Percentiles rank a stretch among this genome's conserved stretches.
Evolutionary conservation across 2,797 vertebrate species (phyloP).

Genomic region (Argentina silus): DNA sequence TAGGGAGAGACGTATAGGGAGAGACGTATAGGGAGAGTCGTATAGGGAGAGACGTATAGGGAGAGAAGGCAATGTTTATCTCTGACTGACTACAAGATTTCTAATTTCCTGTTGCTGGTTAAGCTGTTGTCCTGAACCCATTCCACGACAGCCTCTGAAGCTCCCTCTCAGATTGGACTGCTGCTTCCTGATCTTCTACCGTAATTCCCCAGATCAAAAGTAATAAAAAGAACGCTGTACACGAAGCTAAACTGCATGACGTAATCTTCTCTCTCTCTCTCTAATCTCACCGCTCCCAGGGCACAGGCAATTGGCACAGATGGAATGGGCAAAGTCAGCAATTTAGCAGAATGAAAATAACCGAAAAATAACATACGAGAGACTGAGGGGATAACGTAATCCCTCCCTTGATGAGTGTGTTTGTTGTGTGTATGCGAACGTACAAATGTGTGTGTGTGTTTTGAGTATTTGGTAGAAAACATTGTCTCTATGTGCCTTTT

Average conservation of each 20-base stretch:
- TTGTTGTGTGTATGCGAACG: background rate
- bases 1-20: no score
- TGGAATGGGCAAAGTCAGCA: conserved; percentile 33
- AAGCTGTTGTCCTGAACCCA: conserved; percentile 9
- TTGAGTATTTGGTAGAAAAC: background rate
- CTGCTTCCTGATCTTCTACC: conserved; percentile 43
- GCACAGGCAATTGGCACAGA: conserved; percentile 40
- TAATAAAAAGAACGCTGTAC: conserved; percentile 64
- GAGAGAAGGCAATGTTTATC: background rate
- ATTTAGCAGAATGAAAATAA: conserved; percentile 8
- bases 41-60: no score
- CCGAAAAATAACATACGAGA: conserved; percentile 3
- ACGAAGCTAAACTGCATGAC: conserved; percentile 59
- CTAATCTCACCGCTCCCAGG: background rate
- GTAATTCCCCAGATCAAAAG: conserved; percentile 61
- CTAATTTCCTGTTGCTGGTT: conserved; percentile 12
- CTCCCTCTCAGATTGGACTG: conserved; percentile 23
- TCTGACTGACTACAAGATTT: background rate
- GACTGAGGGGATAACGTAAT: background rate
- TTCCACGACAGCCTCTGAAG: conserved; percentile 13
- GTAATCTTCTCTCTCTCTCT: conserved; percentile 61
- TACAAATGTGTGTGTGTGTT: background rate
- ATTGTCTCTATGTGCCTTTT: conserved; percentile 24
- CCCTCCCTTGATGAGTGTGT: background rate
- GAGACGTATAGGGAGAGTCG: no score